Percentiles rank a stretch among this genome's conserved stretches.
phyloP scores from a whole-genome alignment of 1,140 invertebrate species.

The Anoplophora glabripennis region DNA sequence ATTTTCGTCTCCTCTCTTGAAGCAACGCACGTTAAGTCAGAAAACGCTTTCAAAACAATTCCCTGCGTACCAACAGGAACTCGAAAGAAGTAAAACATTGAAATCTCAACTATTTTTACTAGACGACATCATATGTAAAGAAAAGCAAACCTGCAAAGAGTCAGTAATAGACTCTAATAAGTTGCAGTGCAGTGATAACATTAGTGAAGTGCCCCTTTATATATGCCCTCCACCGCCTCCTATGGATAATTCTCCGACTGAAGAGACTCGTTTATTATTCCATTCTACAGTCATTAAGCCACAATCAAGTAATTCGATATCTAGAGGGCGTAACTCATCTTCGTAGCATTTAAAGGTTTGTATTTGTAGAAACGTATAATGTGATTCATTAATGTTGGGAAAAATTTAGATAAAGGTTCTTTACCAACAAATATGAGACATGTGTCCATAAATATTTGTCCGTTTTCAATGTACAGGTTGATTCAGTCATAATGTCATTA shows the following conservation, averaged over 20 bases:
- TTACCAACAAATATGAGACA: too few relatives aligned
- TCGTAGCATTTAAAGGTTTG: slow-evolving; percentile 49
- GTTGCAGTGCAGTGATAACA: slow-evolving; percentile 31
- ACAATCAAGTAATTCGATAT: slow-evolving; percentile 35
- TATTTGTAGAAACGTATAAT: background rate
- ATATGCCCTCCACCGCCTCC: slow-evolving; percentile 54
- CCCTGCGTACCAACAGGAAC: slow-evolving; percentile 47
- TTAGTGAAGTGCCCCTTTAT: slow-evolving; percentile 47
- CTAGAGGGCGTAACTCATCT: slow-evolving; percentile 36
- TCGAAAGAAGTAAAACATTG: slow-evolving; percentile 34
- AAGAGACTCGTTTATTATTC: slow-evolving; percentile 53
- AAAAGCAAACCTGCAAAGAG: slow-evolving; percentile 53
- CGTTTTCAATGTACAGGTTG: too few relatives aligned
- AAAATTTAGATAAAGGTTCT: too few relatives aligned
- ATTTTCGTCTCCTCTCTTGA: slow-evolving; percentile 45
- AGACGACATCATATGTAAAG: slow-evolving; percentile 48
- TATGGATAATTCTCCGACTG: slow-evolving; percentile 55
- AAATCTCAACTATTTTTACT: slow-evolving; percentile 43
- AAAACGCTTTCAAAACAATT: slow-evolving; percentile 51
- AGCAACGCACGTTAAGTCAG: slow-evolving; percentile 49
- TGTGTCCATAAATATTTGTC: too few relatives aligned
- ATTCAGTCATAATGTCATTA: too few relatives aligned
- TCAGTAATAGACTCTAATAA: slow-evolving; percentile 48
- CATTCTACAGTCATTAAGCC: slow-evolving; percentile 31
- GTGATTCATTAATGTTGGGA: too few relatives aligned